Evolutionary conservation across 1,140 invertebrate species (phyloP).

Genomic region (Pogonognathellus flavescens): DNA sequence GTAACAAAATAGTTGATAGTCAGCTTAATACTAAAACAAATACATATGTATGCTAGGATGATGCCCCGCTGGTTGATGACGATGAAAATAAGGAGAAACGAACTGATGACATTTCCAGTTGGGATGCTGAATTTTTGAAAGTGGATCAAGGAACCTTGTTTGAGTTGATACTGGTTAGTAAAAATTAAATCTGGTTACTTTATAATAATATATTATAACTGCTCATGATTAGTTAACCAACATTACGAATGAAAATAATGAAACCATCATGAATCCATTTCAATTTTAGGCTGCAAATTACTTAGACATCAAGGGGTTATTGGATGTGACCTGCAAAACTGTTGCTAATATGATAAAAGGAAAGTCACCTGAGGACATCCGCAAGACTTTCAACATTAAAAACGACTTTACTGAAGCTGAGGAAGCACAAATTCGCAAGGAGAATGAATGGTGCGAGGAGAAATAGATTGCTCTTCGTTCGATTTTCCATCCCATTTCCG

Average conservation of each 20-base stretch:
- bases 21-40: neutral
- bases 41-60: conserved; percentile 77
- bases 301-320: conserved; percentile 95
- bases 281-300: conserved; percentile 90
- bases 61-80: conserved; percentile 94
- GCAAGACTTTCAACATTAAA: conserved; percentile 99
- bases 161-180: conserved; percentile 80
- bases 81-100: conserved; percentile 98
- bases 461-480: conserved; percentile 76
- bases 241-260: neutral
- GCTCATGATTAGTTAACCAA: neutral
- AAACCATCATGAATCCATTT: neutral
- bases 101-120: conserved; percentile 97
- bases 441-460: conserved; percentile 99
- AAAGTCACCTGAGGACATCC: conserved; percentile 97
- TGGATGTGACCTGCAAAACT: conserved; percentile 99
- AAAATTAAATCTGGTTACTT: too few relatives aligned
- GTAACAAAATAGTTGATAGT: neutral
- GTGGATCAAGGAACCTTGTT: conserved; percentile 97
- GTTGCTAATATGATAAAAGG: conserved; percentile 99
- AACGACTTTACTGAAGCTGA: conserved; percentile 98
- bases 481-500: too few relatives aligned
- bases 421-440: conserved; percentile 96
- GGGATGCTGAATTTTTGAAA: conserved; percentile 99
- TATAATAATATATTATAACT: too few relatives aligned